Conservation (phyloP, 1,140 invertebrate species). For the Aphaenogaster ashmeadi region DNA sequence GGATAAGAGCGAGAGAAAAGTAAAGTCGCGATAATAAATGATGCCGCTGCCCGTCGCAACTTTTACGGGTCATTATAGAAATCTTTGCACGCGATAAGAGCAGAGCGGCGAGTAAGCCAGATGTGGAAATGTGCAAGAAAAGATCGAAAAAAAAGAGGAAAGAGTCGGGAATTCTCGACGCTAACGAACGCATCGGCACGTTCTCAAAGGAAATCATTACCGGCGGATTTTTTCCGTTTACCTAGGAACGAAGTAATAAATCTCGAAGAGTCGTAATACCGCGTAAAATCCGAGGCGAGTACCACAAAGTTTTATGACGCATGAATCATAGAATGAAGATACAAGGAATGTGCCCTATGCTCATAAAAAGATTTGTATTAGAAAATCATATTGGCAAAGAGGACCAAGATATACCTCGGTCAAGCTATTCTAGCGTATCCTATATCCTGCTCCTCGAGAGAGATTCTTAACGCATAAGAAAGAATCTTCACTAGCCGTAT, state of each 20-base stretch:
- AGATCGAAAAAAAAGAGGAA: slow-evolving; percentile 44
- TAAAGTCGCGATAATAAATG: slow-evolving; percentile 40
- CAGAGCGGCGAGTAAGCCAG: slow-evolving; percentile 19
- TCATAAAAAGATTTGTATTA: not conserved
- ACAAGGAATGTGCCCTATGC: not conserved
- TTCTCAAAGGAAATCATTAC: slow-evolving; percentile 73
- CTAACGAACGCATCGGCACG: slow-evolving; percentile 64
- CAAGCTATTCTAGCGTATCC: slow-evolving; percentile 1
- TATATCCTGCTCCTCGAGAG: not conserved
- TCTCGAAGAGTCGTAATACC: not conserved
- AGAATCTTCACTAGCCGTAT: not conserved
- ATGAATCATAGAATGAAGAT: not conserved
- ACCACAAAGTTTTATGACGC: not conserved
- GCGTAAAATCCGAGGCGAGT: not conserved
- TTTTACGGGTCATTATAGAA: slow-evolving; percentile 57
- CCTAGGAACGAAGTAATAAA: not conserved
- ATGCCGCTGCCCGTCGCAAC: slow-evolving; percentile 20
- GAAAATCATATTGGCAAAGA: not conserved
- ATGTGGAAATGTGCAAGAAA: slow-evolving; percentile 2
- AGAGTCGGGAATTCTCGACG: slow-evolving; percentile 54
- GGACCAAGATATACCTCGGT: not conserved
- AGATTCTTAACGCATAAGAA: slow-evolving; percentile 20
- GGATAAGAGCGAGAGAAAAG: slow-evolving; percentile 17
- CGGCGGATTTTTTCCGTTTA: slow-evolving; percentile 11
- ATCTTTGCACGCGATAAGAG: slow-evolving; percentile 29